phyloP scores from a whole-genome alignment of 2,888 invertebrate genomes.

The Drosophila kanekoi region DNA sequence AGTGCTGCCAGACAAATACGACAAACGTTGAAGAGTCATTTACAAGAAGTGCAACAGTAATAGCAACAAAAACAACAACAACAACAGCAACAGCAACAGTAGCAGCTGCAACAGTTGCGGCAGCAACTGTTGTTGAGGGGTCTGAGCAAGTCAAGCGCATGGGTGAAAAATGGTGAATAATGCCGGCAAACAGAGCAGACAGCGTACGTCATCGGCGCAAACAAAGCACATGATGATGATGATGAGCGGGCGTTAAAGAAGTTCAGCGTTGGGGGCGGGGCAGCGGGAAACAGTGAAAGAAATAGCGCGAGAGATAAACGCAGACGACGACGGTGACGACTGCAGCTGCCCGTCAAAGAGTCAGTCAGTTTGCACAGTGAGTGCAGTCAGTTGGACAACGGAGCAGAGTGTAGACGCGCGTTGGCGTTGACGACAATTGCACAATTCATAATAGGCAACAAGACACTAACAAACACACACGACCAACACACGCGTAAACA shows the following conservation, averaged over 20 bases:
- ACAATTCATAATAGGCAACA: conserved; percentile 79
- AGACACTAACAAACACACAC: conserved; percentile 49
- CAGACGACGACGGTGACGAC: conserved; percentile 25
- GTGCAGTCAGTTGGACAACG: conserved; percentile 59
- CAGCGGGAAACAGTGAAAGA: conserved; percentile 30
- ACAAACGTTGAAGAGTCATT: conserved; percentile 78
- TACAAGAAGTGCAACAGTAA: conserved; percentile 67
- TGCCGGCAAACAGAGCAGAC: conserved; percentile 66
- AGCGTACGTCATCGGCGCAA: conserved; percentile 64
- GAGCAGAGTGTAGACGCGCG: conserved; percentile 45
- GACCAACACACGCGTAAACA: conserved; percentile 1
- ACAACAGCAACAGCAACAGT: conserved; percentile 18
- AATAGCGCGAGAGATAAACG: conserved; percentile 42
- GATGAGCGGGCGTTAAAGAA: conserved; percentile 10
- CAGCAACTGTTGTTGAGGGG: conserved; percentile 25
- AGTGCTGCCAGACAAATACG: conserved; percentile 79
- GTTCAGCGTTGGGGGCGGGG: neutral
- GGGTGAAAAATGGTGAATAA: conserved; percentile 70
- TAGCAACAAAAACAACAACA: conserved; percentile 25
- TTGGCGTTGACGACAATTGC: conserved; percentile 77
- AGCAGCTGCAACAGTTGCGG: conserved; percentile 3
- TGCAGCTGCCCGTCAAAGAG: conserved; percentile 58
- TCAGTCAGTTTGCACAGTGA: conserved; percentile 37
- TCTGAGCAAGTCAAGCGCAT: conserved; percentile 48
- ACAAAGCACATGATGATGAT: conserved; percentile 56